A percentile compares a stretch with the other conserved stretches of the same genome.
Conservation (phyloP, 2,113 vertebrate genomes). For the Petroica traversi region DNA sequence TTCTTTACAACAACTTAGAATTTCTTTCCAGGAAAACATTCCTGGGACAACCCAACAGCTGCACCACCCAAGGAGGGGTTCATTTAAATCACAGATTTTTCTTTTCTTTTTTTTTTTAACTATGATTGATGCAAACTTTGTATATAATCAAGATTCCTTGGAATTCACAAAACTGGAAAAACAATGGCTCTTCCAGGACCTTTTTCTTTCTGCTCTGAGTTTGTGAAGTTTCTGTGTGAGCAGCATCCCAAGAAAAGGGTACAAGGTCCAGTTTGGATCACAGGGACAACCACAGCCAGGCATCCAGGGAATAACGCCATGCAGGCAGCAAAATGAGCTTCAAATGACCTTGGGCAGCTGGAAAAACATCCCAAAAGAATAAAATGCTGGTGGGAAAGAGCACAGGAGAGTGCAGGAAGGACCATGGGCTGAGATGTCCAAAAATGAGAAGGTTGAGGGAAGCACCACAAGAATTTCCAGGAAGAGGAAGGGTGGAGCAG, state of each 20-base stretch:
- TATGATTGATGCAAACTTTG: neutral
- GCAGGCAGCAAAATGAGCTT: neutral
- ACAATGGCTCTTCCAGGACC: neutral
- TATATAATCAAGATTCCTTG: neutral
- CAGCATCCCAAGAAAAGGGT: neutral
- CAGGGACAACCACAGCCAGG: neutral
- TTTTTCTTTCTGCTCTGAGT: neutral
- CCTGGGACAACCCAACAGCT: neutral
- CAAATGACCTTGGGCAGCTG: neutral
- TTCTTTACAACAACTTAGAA: neutral
- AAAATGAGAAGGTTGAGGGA: neutral
- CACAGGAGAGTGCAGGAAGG: neutral
- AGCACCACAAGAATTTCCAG: neutral
- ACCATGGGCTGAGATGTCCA: neutral
- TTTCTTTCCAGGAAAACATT: neutral
- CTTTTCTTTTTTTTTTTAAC: neutral
- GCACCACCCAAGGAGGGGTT: neutral
- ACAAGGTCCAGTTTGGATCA: accelerated
- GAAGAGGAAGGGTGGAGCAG: neutral
- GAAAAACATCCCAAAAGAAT: neutral
- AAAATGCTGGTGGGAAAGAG: neutral
- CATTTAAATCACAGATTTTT: neutral
- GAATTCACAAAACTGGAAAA: neutral
- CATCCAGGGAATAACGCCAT: neutral
- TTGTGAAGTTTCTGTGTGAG: neutral